Evolutionary conservation across 2,888 invertebrate genomes (phyloP).

Genomic region (Agrochola litura): DNA sequence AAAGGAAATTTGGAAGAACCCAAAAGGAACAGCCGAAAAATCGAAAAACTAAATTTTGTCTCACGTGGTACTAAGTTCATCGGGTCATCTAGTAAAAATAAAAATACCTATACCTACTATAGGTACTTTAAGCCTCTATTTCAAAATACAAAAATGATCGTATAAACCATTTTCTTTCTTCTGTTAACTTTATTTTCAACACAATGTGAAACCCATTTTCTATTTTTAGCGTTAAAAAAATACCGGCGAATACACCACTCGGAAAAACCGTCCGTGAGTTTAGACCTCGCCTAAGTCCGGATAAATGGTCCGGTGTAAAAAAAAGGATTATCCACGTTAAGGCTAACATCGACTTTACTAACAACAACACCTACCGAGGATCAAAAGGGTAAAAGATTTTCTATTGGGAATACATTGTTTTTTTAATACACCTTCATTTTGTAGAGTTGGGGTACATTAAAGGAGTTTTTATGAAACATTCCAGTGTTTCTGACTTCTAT

Average conservation of each 20-base stretch:
- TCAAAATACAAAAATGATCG: background rate
- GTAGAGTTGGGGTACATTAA: background rate
- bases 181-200: conserved; percentile 26
- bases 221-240: conserved; percentile 40
- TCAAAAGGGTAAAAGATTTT: conserved; percentile 49
- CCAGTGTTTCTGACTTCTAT: background rate
- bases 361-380: conserved; percentile 42
- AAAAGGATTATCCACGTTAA: conserved; percentile 56
- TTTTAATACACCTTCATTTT: conserved; percentile 23
- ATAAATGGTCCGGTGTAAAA: conserved; percentile 57
- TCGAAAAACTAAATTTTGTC: no score
- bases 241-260: conserved; percentile 21
- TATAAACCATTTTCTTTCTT: background rate
- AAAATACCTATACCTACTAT: no score
- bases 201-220: conserved; percentile 24
- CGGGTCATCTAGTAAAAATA: no score
- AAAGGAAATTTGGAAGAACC: no score
- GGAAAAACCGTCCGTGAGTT: conserved; percentile 29
- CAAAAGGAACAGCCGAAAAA: no score
- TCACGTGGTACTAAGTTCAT: no score
- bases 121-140: background rate
- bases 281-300: conserved; percentile 40
- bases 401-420: conserved; percentile 25
- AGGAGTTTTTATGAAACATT: conserved; percentile 1
- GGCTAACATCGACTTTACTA: conserved; percentile 51